Evolutionary conservation across 2,888 invertebrate species (phyloP), one percentile per base, ranked within the genome.

Genomic region (Phanerotoma sp.): DNA sequence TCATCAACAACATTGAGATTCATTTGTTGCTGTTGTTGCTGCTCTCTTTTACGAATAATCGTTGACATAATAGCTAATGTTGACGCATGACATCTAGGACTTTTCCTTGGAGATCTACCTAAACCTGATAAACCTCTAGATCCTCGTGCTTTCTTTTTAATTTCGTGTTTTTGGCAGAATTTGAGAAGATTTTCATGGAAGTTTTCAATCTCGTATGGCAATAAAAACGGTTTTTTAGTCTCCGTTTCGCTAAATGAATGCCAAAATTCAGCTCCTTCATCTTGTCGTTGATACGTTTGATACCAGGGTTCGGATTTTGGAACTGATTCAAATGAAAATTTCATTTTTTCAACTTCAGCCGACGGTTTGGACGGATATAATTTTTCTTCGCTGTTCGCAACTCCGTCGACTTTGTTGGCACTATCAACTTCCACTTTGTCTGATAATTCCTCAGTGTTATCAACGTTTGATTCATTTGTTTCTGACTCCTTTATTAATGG

Each of bases 31-130:
- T 61, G 58, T 15, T 63, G 65, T 35, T 69, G 70, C 16, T 72
- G 73, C 25, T 77, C 76, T n/a, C 69, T 62, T 46, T 74, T 74
- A 6, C 73, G 64, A 11, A 77, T 74, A n/a, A 77, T 75, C 15
- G 77, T 77, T 3, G 77, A 77, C 77, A 93, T 84, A 54, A 93
- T 89, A 0, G 93, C 93, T 56, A 92, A 77, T 0, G 93, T 93
- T 0, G 92, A 92, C 0, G 93, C 93, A 71, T 93, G 93, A 72
- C 93, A 93, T 18, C 93, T 80, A 0, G 93, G 93, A 0, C 91
- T 92, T 71, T 93, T 93, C 35, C 93, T 79, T 0, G 92, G 89
- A 57, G 85, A 86, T 25, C 79, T 79, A 42, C 83, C 82, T 30
- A 62, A 20, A 15, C 61, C 61, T 42, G 60, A 60, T 3, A 54